Evolutionary conservation across 2,888 invertebrate genomes (phyloP).

Genomic region (Eledone cirrhosa): DNA sequence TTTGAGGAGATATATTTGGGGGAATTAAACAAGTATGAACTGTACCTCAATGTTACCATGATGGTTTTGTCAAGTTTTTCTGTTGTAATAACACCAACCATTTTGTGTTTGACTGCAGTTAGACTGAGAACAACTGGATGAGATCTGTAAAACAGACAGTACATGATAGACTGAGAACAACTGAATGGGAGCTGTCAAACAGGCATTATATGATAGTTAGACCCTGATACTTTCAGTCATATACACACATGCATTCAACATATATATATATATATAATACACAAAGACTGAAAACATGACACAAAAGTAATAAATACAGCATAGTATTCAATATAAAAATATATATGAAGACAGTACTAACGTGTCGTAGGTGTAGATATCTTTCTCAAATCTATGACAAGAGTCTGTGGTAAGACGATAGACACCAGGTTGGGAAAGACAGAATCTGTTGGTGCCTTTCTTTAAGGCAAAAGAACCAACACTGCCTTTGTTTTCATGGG

Average conservation of each 20-base stretch:
- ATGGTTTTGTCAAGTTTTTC: constrained; percentile 61
- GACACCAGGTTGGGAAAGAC: constrained; percentile 74
- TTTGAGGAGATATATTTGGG: too few relatives aligned
- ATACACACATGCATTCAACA: too few relatives aligned
- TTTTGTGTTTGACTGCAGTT: constrained; percentile 60
- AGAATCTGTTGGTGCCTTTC: constrained; percentile 78
- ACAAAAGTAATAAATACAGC: too few relatives aligned
- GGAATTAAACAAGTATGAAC: not conserved
- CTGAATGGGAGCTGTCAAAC: constrained; percentile 53
- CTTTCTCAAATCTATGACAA: constrained; percentile 80
- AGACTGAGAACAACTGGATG: constrained; percentile 59
- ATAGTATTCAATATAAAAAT: too few relatives aligned
- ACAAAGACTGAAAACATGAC: too few relatives aligned
- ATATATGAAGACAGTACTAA: constrained; percentile 40
- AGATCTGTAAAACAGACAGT: constrained; percentile 49
- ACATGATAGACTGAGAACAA: constrained; percentile 58
- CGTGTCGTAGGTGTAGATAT: constrained; percentile 70
- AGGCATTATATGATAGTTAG: too few relatives aligned
- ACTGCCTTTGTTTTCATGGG: constrained; percentile 61
- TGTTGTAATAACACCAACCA: constrained; percentile 64
- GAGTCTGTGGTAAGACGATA: constrained; percentile 74
- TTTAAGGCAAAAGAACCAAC: constrained; percentile 68
- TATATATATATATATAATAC: too few relatives aligned
- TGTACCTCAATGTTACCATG: constrained; percentile 58
- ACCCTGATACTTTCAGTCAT: too few relatives aligned